A percentile compares a stretch with the other conserved stretches of the same genome.
Conservation (phyloP, 2,888 invertebrate species). For the Leucozona laternaria region DNA sequence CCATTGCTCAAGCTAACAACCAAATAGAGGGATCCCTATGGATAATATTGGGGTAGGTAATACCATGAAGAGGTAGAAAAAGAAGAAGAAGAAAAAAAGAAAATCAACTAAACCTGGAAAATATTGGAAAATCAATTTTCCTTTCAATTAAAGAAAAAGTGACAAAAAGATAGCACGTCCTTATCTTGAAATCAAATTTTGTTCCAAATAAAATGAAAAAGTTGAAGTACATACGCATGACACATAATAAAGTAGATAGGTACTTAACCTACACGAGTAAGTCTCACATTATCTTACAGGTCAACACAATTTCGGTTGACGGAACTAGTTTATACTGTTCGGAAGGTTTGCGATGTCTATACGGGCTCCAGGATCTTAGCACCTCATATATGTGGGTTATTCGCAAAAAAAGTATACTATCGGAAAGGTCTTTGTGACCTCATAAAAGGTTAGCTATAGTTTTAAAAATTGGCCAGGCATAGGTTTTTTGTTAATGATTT, state of each 20-base stretch:
- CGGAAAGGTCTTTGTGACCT: too few species aligned
- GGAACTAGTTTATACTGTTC: too few species aligned
- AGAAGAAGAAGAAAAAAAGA: not conserved
- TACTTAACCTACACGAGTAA: too few species aligned
- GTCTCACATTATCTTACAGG: too few species aligned
- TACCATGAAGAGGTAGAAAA: not conserved
- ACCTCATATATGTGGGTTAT: too few species aligned
- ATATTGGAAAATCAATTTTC: conserved; percentile 14
- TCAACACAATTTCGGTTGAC: too few species aligned
- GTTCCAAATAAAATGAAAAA: not conserved
- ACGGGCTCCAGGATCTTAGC: too few species aligned
- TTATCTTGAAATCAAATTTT: not conserved
- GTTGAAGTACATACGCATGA: not conserved
- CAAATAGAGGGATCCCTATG: conserved; percentile 4
- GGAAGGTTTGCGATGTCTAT: too few species aligned
- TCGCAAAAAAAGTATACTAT: too few species aligned
- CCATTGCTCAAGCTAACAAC: conserved; percentile 39
- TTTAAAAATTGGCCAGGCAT: too few species aligned
- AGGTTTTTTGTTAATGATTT: too few species aligned
- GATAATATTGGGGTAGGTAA: not conserved
- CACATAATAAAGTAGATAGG: not conserved
- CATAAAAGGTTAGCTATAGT: too few species aligned
- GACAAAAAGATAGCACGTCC: not conserved
- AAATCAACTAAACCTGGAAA: conserved; percentile 11
- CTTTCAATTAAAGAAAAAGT: not conserved